Evolutionary conservation across 2,797 vertebrate species (phyloP).

Genomic region (Lutjanus campechanus): DNA sequence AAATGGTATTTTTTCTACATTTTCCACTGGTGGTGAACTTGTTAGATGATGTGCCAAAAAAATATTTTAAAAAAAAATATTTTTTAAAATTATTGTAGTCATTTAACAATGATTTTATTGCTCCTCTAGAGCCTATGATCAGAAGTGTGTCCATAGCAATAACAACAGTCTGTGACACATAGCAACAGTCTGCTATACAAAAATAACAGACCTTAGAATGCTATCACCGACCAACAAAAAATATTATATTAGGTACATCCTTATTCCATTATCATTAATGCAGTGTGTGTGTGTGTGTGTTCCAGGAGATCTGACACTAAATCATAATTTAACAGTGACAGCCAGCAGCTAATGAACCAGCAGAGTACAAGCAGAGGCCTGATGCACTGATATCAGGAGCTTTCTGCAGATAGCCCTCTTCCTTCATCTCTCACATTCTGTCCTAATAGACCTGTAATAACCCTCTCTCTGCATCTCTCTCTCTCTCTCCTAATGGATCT

Average conservation of each 20-base stretch:
- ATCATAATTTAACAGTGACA: constrained; percentile 46
- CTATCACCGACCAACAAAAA: too few species aligned
- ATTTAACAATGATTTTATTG: too few species aligned
- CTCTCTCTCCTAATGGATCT: constrained; percentile 7
- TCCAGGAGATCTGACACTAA: constrained; percentile 24
- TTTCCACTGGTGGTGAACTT: too few species aligned
- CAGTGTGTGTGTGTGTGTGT: constrained; percentile 3
- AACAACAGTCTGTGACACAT: too few species aligned
- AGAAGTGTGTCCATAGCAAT: too few species aligned
- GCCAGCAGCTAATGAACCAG: constrained; percentile 32
- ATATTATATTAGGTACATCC: constrained; percentile 50
- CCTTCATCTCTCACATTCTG: background rate
- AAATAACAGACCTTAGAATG: too few species aligned
- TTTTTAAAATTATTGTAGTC: too few species aligned
- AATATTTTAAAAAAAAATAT: too few species aligned
- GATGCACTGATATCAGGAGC: constrained; percentile 14
- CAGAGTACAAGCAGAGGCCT: constrained; percentile 15
- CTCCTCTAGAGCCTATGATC: too few species aligned
- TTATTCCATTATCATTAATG: constrained; percentile 50
- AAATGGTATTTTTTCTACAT: too few species aligned
- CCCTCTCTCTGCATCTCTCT: background rate
- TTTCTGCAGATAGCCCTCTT: constrained; percentile 16
- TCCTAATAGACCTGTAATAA: background rate
- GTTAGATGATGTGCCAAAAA: too few species aligned
- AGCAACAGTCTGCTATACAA: too few species aligned